Base-by-base conservation (phyloP, 2,888 invertebrate genomes). In the Myopa tessellatipennis region DNA sequence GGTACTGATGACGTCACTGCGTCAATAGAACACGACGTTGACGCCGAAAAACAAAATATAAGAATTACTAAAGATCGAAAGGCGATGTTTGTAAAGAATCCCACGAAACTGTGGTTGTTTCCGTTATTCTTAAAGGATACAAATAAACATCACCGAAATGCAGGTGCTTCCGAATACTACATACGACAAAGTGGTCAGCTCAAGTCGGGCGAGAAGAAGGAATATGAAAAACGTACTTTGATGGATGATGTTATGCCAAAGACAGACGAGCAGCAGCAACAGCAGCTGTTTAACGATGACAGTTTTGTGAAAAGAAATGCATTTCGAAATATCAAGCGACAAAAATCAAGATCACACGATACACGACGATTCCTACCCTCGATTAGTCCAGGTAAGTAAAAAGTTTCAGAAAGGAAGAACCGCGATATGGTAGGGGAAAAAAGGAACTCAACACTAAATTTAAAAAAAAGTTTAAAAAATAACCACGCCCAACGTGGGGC, bases 341-440 rank as follows among this genome's bases (percentile, higher is more conserved):
- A 84, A 75, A 82, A 77, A 80, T 80, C 77, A 18, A 81, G 80
- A 74, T 81, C 79, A 55, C 81, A 83, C 69, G 76, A 71, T 14
- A 71, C 76, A 26, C 63, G 82, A 14, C 81, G 85, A 80, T 83
- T 85, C 80, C 77, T 83, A 63, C 89, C 89, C 34, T 85, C 89
- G n/a, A 86, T 89, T 77, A 89, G 88, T 84, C 85, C 87, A 85
- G 89, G 89, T 89, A 84, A 84, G 86, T 86, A 45, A 45, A 45
- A 45, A 3, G 45, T 6, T 4, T 40, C 40, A 4, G 40, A 40
- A 45, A 6, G 45, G 10, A 45, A 45, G 45, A 45, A n/a, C n/a
- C n/a, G n/a, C n/a, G n/a, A n/a, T n/a, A n/a, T n/a, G n/a, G n/a
- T n/a, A n/a, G n/a, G n/a, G n/a, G n/a, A n/a, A 45, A 6, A 3